Evolutionary conservation across 2,113 vertebrate species (phyloP), one percentile per base, ranked within the genome.

Genomic region (Elgaria multicarinata): DNA sequence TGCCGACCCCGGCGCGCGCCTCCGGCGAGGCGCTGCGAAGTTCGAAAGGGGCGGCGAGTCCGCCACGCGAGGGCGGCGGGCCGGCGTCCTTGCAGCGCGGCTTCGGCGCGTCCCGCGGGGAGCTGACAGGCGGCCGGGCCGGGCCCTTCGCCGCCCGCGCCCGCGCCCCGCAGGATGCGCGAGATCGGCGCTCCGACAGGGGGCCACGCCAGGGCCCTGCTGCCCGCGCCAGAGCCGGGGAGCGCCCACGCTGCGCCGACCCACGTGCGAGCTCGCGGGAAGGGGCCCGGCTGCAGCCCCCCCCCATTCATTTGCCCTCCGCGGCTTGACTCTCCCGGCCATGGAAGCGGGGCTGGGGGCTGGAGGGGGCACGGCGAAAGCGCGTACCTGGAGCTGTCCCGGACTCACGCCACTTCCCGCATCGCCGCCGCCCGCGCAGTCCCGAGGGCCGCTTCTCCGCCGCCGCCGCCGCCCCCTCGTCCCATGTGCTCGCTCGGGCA

Each of bases 341-440:
- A 13, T 10, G 3, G 4, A 8, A 26, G 39, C 2, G 39, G 24
- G n/a, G 71, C 64, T 31, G 26, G 53, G 64, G 76, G n/a, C 28
- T 6, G 64, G 28, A 26, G 58, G 58, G 5, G 12, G 50, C 50
- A 3, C 58, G 3, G 58, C 58, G 58, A 16, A 44, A 20, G 16
- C 6, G 66, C 66, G 66, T 85, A 50, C 83, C 83, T 50, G 83
- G 42, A 31, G 14, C n/a, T 28, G 46, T 4, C 22, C 5, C 62
- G 18, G 71, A 6, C 46, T 88, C 76, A 80, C 3, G 64, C 26
- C 36, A 1, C 62, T 2, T 10, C 16, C 58, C 44, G 62, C 88
- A 1, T 7, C 62, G 2, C 33, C 62, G 20, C 62, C 16, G 3
- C 46, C 24, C 3, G 4, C 2, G 26, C 1, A 1, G 3, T 42